Conservation (phyloP, 1,140 invertebrate species). For the Conus ventricosus region DNA sequence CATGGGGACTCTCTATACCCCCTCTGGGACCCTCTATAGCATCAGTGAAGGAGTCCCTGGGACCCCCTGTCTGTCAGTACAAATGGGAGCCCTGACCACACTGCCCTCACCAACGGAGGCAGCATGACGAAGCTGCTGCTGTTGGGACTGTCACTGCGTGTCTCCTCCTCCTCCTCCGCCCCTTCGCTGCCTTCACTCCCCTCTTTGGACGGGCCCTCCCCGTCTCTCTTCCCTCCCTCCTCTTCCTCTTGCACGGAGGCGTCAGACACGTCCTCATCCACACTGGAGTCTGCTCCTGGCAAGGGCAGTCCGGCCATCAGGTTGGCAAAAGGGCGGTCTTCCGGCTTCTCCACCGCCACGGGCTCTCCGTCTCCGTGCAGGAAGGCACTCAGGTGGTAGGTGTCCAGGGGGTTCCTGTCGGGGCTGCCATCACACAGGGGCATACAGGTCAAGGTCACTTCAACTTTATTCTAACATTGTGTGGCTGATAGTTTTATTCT, state of each 20-base stretch:
- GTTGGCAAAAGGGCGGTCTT: background rate
- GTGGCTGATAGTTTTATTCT: too few relatives aligned
- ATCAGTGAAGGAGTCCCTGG: too few relatives aligned
- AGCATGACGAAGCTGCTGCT: constrained; percentile 3
- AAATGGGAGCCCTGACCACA: too few relatives aligned
- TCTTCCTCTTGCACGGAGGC: background rate
- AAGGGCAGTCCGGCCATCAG: constrained; percentile 13
- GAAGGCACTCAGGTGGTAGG: background rate
- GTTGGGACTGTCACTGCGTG: background rate
- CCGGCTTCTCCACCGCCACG: background rate
- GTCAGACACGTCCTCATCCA: background rate
- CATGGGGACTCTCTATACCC: too few relatives aligned
- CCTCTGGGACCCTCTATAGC: too few relatives aligned
- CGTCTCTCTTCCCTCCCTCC: background rate
- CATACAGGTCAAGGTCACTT: too few relatives aligned
- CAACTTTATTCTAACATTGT: too few relatives aligned
- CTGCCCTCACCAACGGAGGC: background rate
- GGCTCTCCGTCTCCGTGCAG: background rate
- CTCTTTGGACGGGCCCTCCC: background rate
- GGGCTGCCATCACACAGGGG: too few relatives aligned
- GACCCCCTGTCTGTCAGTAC: too few relatives aligned
- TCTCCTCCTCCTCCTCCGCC: background rate
- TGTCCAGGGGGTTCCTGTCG: background rate
- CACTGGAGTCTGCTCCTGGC: background rate
- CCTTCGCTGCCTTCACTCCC: background rate